A percentile compares a stretch with the other conserved stretches of the same genome.
phyloP scores from a whole-genome alignment of 1,140 invertebrate genomes.

The Hyles vespertilio region DNA sequence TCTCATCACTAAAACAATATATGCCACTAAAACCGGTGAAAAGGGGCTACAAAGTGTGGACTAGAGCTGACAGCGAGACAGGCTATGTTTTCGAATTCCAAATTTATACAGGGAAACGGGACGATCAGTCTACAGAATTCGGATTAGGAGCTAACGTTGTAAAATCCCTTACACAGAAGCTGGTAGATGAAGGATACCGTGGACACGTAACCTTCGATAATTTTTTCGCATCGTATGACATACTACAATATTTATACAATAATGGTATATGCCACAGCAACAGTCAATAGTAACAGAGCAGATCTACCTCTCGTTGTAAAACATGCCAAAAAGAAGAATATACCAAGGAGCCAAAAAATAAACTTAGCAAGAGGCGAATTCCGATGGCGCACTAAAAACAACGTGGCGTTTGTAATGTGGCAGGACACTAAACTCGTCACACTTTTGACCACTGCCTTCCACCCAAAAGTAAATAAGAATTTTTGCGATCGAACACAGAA shows the following conservation, averaged over 20 bases:
- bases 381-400: constrained; percentile 26
- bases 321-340: neutral
- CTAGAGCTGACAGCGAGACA: constrained; percentile 18
- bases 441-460: constrained; percentile 35
- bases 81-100: constrained; percentile 27
- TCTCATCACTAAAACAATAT: constrained; percentile 34
- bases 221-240: constrained; percentile 16
- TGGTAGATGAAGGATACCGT: constrained; percentile 15
- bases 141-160: constrained; percentile 28
- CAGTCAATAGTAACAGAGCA: constrained; percentile 14
- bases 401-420: constrained; percentile 37
- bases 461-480: constrained; percentile 24
- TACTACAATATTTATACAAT: constrained; percentile 15
- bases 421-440: constrained; percentile 34
- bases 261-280: constrained; percentile 19
- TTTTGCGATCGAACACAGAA: constrained; percentile 38
- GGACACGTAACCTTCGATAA: constrained; percentile 27
- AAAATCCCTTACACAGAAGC: no score
- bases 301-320: constrained; percentile 5
- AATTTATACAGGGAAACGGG: constrained; percentile 26
- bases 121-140: constrained; percentile 18
- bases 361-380: constrained; percentile 21
- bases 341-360: neutral
- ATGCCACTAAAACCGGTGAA: constrained; percentile 35
- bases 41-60: constrained; percentile 32